Conservation (phyloP, 2,888 invertebrate species). For the Dryobotodes eremita region DNA sequence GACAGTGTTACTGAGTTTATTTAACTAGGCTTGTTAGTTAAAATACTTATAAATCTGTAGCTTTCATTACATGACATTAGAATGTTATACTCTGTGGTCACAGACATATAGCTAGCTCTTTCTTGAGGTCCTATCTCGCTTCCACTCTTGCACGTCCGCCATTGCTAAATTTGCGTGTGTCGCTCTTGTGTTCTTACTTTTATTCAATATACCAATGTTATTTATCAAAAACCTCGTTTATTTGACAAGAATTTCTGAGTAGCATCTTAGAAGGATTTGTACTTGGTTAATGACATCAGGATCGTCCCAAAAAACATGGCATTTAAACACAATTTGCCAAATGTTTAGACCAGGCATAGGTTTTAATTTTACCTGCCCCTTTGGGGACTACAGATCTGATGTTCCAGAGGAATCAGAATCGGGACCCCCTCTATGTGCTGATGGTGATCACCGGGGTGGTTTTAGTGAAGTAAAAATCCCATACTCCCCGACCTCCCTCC, state of each 20-base stretch:
- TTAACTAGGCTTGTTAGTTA: background rate
- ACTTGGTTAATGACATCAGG: background rate
- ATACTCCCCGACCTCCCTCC: too few species aligned
- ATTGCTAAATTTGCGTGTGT: background rate
- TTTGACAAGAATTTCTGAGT: background rate
- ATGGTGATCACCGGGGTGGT: too few species aligned
- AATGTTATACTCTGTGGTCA: background rate
- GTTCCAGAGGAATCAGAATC: too few species aligned
- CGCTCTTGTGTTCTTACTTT: background rate
- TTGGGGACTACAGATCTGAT: background rate
- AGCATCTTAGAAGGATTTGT: background rate
- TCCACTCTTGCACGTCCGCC: background rate
- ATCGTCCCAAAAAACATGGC: background rate
- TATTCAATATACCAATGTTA: background rate
- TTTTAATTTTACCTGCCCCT: background rate
- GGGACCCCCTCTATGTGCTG: too few species aligned
- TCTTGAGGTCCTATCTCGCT: background rate
- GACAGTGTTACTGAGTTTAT: too few species aligned
- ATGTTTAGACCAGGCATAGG: background rate
- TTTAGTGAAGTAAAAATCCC: too few species aligned
- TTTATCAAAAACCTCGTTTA: too few species aligned
- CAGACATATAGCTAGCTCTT: background rate
- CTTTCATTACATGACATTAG: too few species aligned
- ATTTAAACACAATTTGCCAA: background rate
- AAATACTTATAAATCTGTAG: background rate